Evolutionary conservation across 92 coral and sea anemone genomes (phyloP), one percentile per base, ranked within the genome.

Genomic region (Scolanthus callimorphus): DNA sequence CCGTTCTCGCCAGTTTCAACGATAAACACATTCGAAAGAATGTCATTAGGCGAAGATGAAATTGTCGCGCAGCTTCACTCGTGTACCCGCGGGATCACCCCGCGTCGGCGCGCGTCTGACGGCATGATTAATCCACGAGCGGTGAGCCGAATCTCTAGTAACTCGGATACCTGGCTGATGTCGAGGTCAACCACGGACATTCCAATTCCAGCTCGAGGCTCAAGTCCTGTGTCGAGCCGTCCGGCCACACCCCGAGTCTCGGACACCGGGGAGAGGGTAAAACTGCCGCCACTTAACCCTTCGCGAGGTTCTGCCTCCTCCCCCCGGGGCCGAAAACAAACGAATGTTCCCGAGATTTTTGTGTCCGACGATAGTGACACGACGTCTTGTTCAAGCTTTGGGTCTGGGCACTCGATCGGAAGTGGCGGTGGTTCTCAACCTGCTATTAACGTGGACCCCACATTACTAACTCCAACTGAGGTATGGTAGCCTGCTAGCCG

Each of bases 1-100:
- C 75, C 75, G 17, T 68, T 68, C 47, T 68, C 75, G 12, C 75
- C 75, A 22, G 28, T 55, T 10, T 59, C 75, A 1, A 39, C 75
- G 2, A 20, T 57, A 1, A 41, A 38, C 0, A 21, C 62, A 0
- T 51, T 59, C 0, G 75, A 68, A n/a, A 45, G 54, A 34, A 20
- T 66, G 20, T 54, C 73, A 3, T 11, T 57, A 11, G 44, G 75
- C 19, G 75, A 57, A 28, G 75, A 68, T 13, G 75, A 67, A 27
- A 51, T 66, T n/a, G 57, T 68, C 3, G n/a, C 53, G 17, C 11
- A 20, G 4, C 37, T 68, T 15, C 44, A 49, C 23, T 57, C 75
- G 48, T 65, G 48, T 26, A 13, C 57, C 21, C 55, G 58, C 11
- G 39, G 26, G 2, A 12, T 56, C 21, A 27, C 31, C 1, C 11